These are phyloP conservation scores for Saturnia japonica DNA, from an alignment of 2,888 invertebrate species.

Conservation along the genomic window DNA sequence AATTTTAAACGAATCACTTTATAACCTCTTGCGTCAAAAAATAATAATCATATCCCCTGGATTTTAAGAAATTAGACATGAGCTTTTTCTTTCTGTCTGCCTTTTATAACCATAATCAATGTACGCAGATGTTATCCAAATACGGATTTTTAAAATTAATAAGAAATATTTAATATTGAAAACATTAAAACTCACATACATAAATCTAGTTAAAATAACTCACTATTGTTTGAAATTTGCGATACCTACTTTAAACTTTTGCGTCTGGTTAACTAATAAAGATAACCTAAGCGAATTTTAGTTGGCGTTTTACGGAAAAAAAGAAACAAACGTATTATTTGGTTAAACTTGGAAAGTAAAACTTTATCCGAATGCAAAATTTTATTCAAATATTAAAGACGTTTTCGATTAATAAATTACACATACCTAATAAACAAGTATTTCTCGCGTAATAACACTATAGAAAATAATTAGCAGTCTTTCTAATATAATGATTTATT, in stretches of 20 bases:
- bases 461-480: no score
- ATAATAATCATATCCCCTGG: background rate
- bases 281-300: no score
- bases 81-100: no score
- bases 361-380: background rate
- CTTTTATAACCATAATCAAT: background rate
- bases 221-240: background rate
- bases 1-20: background rate
- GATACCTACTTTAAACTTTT: background rate
- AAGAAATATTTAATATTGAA: background rate
- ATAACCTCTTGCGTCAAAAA: background rate
- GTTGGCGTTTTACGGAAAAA: no score
- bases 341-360: background rate
- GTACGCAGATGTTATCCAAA: background rate
- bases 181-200: background rate
- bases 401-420: no score
- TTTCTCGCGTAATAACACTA: no score
- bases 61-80: background rate
- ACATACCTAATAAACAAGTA: no score
- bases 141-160: background rate
- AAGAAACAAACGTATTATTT: no score
- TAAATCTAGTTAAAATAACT: background rate
- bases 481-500: no score
- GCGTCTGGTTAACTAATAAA: background rate
- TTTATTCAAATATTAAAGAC: background rate